phyloP scores from a whole-genome alignment of 2,113 vertebrate genomes.

The Etia nguti region DNA sequence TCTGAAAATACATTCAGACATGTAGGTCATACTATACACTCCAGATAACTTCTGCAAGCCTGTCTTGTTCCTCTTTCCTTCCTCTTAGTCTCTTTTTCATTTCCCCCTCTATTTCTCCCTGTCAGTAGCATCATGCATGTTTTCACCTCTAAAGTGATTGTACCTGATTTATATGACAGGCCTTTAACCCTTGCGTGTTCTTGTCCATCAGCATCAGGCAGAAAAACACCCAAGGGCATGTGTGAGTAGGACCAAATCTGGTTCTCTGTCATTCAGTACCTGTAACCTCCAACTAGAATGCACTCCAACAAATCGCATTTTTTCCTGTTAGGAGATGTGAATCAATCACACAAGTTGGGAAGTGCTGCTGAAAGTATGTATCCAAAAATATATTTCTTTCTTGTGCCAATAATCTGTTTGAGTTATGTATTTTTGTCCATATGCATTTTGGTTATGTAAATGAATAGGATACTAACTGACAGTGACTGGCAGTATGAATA shows the following conservation, averaged over 20 bases:
- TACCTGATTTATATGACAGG: constrained; percentile 72
- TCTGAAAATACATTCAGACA: constrained; percentile 22
- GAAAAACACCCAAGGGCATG: constrained; percentile 68
- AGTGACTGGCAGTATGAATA: background rate
- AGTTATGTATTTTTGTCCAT: background rate
- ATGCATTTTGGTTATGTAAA: background rate
- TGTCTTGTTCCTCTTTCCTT: background rate
- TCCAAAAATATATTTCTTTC: background rate
- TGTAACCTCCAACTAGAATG: constrained; percentile 58
- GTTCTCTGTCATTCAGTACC: constrained; percentile 62
- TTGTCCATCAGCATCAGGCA: constrained; percentile 67
- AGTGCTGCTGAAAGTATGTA: background rate
- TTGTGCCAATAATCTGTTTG: background rate
- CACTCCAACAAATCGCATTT: constrained; percentile 63
- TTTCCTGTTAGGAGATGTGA: constrained; percentile 40
- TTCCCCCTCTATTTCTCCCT: constrained; percentile 3
- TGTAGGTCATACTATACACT: background rate
- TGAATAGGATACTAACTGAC: background rate
- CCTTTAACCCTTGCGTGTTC: constrained; percentile 70
- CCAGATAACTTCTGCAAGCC: constrained; percentile 17
- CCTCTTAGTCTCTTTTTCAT: constrained; percentile 3
- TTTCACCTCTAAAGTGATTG: constrained; percentile 71
- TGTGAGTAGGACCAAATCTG: constrained; percentile 61
- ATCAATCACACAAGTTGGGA: constrained; percentile 37
- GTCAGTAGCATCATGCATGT: constrained; percentile 62